phyloP scores from a whole-genome alignment of 2,113 vertebrate species.

The Vimba vimba region DNA sequence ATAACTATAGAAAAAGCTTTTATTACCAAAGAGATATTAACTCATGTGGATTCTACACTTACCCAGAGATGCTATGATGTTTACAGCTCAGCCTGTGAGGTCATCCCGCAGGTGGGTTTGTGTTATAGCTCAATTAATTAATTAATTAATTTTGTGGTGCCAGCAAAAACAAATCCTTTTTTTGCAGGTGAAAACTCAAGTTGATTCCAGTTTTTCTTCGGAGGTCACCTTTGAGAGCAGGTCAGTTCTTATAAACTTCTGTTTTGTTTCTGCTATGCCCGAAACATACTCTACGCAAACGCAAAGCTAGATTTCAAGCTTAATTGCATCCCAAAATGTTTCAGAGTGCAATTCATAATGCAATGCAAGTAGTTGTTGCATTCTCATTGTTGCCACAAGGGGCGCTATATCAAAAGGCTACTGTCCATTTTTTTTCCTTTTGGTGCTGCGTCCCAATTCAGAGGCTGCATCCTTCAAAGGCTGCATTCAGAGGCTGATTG shows the following conservation, averaged over 20 bases:
- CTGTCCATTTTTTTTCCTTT: too few relatives aligned
- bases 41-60: conserved; percentile 81
- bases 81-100: conserved; percentile 69
- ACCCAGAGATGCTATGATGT: conserved; percentile 76
- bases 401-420: too few relatives aligned
- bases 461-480: too few relatives aligned
- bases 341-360: background rate
- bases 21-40: conserved; percentile 78
- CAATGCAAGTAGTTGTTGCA: background rate
- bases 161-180: conserved; percentile 8
- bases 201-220: conserved; percentile 49
- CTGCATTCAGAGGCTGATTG: too few relatives aligned
- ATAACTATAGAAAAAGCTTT: conserved; percentile 79
- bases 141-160: background rate
- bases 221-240: conserved; percentile 41
- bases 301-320: background rate
- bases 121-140: background rate
- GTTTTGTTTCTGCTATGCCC: background rate
- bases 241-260: conserved; percentile 29
- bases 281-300: background rate
- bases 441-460: too few relatives aligned
- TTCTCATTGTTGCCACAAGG: too few relatives aligned
- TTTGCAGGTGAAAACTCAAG: conserved; percentile 53
- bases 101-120: conserved; percentile 55
- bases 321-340: background rate